Percentiles rank a stretch among this genome's conserved stretches.
phyloP scores from a whole-genome alignment of 2,888 invertebrate species.

The Galeopsomyia nigrocyanea region DNA sequence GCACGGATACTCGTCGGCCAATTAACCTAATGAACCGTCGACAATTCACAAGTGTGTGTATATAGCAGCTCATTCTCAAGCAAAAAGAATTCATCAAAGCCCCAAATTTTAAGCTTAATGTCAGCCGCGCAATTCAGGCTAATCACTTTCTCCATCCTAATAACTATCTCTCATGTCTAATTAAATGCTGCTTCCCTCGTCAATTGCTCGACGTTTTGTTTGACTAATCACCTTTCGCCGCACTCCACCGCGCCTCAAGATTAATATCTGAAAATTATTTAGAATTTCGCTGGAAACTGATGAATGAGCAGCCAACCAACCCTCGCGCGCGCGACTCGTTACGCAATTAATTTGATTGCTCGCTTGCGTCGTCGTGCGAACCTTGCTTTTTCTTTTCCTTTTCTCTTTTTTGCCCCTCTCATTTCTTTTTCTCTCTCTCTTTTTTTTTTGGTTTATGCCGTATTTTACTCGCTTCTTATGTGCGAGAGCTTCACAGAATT shows the following conservation, averaged over 20 bases:
- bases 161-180: too few species aligned
- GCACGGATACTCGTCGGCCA: constrained; percentile 10
- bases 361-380: constrained; percentile 24
- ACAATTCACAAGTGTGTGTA: constrained; percentile 4
- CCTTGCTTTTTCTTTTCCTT: constrained; percentile 17
- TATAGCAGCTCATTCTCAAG: not conserved
- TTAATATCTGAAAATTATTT: too few species aligned
- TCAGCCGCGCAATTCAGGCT: not conserved
- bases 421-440: constrained; percentile 19
- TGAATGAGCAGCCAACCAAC: constrained; percentile 7
- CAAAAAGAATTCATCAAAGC: constrained; percentile 17
- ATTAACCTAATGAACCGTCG: constrained; percentile 21
- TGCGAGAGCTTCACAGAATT: constrained; percentile 26
- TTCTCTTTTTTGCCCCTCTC: not conserved
- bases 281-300: too few species aligned
- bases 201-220: too few species aligned
- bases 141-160: too few species aligned
- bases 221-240: too few species aligned
- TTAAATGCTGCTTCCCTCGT: too few species aligned
- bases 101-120: not conserved
- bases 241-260: too few species aligned
- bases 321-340: constrained; percentile 12
- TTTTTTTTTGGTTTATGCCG: not conserved
- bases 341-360: constrained; percentile 47
- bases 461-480: constrained; percentile 8